Evolutionary conservation across 2,113 vertebrate species (phyloP).

Genomic region (Arothron firmamentum): DNA sequence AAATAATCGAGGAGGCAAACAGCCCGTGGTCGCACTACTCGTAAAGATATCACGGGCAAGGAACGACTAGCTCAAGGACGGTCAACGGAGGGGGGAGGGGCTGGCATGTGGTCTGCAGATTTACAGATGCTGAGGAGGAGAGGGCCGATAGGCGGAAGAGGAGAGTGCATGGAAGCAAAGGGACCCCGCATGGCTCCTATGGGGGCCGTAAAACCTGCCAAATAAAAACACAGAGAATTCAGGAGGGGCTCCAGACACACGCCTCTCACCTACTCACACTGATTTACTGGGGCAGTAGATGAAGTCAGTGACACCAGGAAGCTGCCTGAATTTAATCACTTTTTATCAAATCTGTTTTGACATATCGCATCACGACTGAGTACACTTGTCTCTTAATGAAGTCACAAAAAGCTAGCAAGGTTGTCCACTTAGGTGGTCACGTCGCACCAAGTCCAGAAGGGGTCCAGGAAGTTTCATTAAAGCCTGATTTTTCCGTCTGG

Average conservation of each 20-base stretch:
- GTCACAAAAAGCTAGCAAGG: no score
- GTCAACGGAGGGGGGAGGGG: conserved; percentile 18
- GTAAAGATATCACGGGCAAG: conserved; percentile 68
- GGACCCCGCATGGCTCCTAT: conserved; percentile 36
- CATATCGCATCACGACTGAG: no score
- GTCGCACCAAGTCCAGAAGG: no score
- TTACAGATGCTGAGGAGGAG: conserved; percentile 52
- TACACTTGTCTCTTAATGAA: no score
- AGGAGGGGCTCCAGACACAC: neutral
- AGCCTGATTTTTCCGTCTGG: neutral
- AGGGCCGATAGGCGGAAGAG: conserved; percentile 4
- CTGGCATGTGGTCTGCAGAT: conserved; percentile 51
- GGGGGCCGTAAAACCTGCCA: conserved; percentile 54
- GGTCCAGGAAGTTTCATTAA: no score
- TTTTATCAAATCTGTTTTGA: no score
- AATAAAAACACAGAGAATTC: conserved; percentile 18
- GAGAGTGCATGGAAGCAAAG: conserved; percentile 17
- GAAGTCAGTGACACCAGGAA: conserved; percentile 22
- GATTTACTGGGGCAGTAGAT: conserved; percentile 20
- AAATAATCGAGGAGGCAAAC: conserved; percentile 68
- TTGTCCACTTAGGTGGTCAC: no score
- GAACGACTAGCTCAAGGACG: conserved; percentile 66
- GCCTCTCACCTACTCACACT: conserved; percentile 38
- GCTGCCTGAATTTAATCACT: neutral
- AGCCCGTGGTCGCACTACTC: conserved; percentile 64